A percentile compares a stretch with the other conserved stretches of the same genome.
These are phyloP conservation scores for Trachymyrmex septentrionalis DNA, from an alignment of 1,140 invertebrate species.

Conservation along the genomic window DNA sequence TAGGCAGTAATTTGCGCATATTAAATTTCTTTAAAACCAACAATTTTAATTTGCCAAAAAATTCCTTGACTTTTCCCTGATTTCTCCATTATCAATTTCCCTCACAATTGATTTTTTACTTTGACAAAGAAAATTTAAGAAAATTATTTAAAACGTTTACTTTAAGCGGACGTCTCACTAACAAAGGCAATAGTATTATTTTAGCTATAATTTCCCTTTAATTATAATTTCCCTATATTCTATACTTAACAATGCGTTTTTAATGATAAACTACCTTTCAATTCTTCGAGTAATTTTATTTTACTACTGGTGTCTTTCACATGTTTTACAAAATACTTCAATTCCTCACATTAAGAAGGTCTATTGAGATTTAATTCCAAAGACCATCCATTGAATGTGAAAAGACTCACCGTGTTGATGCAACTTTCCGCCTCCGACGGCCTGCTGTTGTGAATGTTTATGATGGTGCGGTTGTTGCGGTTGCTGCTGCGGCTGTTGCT, in stretches of 20 bases:
- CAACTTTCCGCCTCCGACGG: conserved; percentile 82
- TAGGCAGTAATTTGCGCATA: too few species aligned
- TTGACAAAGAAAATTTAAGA: too few species aligned
- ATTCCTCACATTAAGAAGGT: not conserved
- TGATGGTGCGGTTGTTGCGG: conserved; percentile 73
- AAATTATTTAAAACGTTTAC: too few species aligned
- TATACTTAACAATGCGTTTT: not conserved
- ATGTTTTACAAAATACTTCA: not conserved
- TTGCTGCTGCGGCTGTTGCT: conserved; percentile 63
- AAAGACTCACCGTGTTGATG: conserved; percentile 82
- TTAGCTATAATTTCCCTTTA: too few species aligned
- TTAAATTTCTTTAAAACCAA: too few species aligned
- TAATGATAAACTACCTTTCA: not conserved
- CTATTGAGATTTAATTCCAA: not conserved
- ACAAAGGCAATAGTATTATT: too few species aligned
- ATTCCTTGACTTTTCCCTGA: too few species aligned
- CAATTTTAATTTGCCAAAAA: too few species aligned
- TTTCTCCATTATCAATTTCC: too few species aligned
- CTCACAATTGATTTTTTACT: too few species aligned
- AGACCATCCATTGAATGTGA: not conserved
- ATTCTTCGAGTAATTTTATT: not conserved
- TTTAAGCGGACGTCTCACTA: too few species aligned
- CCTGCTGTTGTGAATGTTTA: conserved; percentile 78
- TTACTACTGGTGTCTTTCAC: not conserved
- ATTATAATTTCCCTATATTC: too few species aligned